A percentile compares a stretch with the other conserved stretches of the same genome.
Conservation (phyloP, 1,140 invertebrate species). For the Luehdorfia chinensis region DNA sequence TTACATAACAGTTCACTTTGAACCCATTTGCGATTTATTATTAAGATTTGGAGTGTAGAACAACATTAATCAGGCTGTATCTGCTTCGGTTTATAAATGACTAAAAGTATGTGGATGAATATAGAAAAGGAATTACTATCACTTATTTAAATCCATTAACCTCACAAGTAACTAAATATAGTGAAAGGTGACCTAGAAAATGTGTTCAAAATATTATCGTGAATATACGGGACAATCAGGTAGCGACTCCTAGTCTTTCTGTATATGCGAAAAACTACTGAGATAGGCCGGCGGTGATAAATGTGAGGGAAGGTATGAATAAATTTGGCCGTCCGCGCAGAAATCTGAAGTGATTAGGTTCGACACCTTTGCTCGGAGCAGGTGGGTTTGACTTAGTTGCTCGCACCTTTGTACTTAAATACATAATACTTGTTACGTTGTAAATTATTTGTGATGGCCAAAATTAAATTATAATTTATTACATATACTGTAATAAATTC, state of each 20-base stretch:
- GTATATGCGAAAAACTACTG: slow-evolving; percentile 60
- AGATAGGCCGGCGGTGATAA: slow-evolving; percentile 54
- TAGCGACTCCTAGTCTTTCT: slow-evolving; percentile 20
- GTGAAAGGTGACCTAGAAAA: too few species aligned
- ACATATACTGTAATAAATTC: not conserved
- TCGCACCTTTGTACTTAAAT: slow-evolving; percentile 25
- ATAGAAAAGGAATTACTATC: too few species aligned
- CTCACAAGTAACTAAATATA: too few species aligned
- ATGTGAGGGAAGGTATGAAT: slow-evolving; percentile 66
- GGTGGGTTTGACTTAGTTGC: slow-evolving; percentile 35
- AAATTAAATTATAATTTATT: not conserved
- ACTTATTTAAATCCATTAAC: too few species aligned
- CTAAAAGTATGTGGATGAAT: slow-evolving; percentile 17
- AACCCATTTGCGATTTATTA: slow-evolving; percentile 9
- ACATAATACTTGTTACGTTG: slow-evolving; percentile 9
- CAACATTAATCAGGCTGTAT: too few species aligned
- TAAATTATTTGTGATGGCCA: slow-evolving; percentile 16
- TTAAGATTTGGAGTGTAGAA: slow-evolving; percentile 4
- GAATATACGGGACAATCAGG: too few species aligned
- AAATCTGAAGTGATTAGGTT: slow-evolving; percentile 58
- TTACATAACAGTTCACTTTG: too few species aligned
- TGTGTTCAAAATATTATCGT: too few species aligned
- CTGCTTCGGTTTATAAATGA: slow-evolving; percentile 10
- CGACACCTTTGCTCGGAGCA: slow-evolving; percentile 40
- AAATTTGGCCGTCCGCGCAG: slow-evolving; percentile 48